These are phyloP conservation scores for Antechinus stuartii DNA, from an alignment of 2,113 vertebrate species.

Conservation along the genomic window DNA sequence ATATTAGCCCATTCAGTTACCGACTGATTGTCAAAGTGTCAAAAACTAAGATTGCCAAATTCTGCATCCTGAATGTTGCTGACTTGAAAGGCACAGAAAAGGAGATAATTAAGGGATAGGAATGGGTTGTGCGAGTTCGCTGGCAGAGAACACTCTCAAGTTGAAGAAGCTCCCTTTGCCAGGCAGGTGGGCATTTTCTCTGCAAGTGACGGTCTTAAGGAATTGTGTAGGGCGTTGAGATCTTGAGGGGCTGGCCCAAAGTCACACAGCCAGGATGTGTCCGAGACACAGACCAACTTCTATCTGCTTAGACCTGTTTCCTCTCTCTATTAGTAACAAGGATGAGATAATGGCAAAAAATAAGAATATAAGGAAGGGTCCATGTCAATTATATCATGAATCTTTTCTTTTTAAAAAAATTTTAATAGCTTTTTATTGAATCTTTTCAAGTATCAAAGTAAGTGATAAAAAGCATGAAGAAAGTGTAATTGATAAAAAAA, in stretches of 20 bases:
- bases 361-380: background rate
- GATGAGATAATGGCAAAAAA: background rate
- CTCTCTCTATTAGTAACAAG: background rate
- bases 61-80: slow-evolving; percentile 31
- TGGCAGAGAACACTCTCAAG: background rate
- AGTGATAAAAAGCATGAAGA: background rate
- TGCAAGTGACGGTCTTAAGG: background rate
- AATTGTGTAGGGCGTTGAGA: background rate
- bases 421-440: no score
- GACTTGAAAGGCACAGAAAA: slow-evolving; percentile 62
- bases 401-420: background rate
- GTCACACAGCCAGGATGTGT: background rate
- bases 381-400: background rate
- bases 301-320: background rate
- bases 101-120: slow-evolving; percentile 20
- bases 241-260: background rate
- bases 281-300: background rate
- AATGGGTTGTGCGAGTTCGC: background rate
- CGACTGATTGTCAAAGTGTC: background rate
- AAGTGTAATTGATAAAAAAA: background rate
- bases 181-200: background rate
- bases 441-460: background rate
- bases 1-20: slow-evolving; percentile 58
- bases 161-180: background rate
- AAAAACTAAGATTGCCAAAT: slow-evolving; percentile 23